Base-by-base conservation (phyloP, 1,140 invertebrate genomes). In the Magallana ariakensis region DNA sequence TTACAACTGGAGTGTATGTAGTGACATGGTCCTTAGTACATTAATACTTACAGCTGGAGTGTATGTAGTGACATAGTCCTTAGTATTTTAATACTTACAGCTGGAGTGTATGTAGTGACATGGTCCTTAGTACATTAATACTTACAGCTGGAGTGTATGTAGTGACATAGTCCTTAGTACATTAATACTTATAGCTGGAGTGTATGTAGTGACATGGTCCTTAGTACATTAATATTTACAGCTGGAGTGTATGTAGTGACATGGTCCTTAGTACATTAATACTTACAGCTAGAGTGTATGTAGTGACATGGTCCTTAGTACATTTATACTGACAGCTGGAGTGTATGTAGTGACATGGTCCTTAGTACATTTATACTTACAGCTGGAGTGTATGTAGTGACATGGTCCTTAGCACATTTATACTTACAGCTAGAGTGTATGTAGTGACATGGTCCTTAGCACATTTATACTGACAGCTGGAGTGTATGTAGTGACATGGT, bases 121-220 rank as follows among this genome's bases (percentile, higher is more conserved):
- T 62, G 16, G 11, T 13, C 26, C 16, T 19, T n/a, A 19, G 22
- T 46, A 80, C 26, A 80, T 46, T 46, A 46, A 46, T 5, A 93
- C 95, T 96, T 95, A 97, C 96, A 60, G 97, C 97, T 95, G 97
- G 97, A 53, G 97, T 96, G 90, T 97, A 97, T 58, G 97, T 97
- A 22, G 97, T 94, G 91, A 97, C 97, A 90, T 96, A 96, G 13
- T 90, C 87, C 85, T 90, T n/a, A 19, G 75, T 46, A 80, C 26
- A 80, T 46, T 2, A 4, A 33, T 33, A 93, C 95, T 96, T 95
- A 97, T 96, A 60, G 97, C 97, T 95, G 97, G 97, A 53, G 97
- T 96, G 90, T 97, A 97, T 58, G 97, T 97, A 22, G 97, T 94
- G 91, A 97, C 97, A 90, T 96, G 96, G 13, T 90, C 87, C 86